A percentile compares a stretch with the other conserved stretches of the same genome.
Evolutionary conservation across 2,888 invertebrate species (phyloP).

Genomic region (Caenorhabditis angaria): DNA sequence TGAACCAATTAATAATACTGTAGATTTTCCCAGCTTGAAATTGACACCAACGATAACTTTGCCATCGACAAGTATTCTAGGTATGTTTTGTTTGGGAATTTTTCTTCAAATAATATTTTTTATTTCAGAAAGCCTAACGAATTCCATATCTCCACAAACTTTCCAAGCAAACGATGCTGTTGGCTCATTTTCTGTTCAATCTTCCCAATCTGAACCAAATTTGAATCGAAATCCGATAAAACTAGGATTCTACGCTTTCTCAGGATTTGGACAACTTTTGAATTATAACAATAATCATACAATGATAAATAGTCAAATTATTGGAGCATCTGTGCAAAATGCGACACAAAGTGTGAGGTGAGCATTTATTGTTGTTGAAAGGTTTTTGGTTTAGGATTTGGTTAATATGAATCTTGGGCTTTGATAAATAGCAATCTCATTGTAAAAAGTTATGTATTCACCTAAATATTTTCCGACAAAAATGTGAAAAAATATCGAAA

Average conservation of each 20-base stretch:
- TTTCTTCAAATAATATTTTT: neutral
- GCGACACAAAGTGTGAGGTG: conserved; percentile 48
- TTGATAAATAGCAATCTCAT: no score
- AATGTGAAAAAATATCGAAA: no score
- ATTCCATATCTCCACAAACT: conserved; percentile 8
- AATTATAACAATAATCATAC: conserved; percentile 36
- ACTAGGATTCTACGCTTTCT: conserved; percentile 62
- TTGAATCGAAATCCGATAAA: conserved; percentile 52
- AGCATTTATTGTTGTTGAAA: neutral
- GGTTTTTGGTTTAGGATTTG: no score
- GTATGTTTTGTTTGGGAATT: conserved; percentile 7
- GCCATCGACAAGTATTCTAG: conserved; percentile 46
- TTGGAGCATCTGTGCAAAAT: conserved; percentile 68
- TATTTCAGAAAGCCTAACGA: conserved; percentile 5
- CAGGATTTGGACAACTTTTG: conserved; percentile 55
- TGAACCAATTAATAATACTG: conserved; percentile 22
- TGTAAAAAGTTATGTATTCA: no score
- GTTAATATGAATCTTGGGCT: no score
- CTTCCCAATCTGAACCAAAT: conserved; percentile 23
- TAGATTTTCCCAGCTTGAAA: conserved; percentile 38
- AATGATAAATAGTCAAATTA: conserved; percentile 54
- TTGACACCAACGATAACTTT: conserved; percentile 52
- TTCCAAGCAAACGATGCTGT: conserved; percentile 25
- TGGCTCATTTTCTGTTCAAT: neutral
- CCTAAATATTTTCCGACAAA: no score